These are phyloP conservation scores for Cosmopolites sordidus DNA, from an alignment of 2,888 invertebrate genomes.

Conservation along the genomic window DNA sequence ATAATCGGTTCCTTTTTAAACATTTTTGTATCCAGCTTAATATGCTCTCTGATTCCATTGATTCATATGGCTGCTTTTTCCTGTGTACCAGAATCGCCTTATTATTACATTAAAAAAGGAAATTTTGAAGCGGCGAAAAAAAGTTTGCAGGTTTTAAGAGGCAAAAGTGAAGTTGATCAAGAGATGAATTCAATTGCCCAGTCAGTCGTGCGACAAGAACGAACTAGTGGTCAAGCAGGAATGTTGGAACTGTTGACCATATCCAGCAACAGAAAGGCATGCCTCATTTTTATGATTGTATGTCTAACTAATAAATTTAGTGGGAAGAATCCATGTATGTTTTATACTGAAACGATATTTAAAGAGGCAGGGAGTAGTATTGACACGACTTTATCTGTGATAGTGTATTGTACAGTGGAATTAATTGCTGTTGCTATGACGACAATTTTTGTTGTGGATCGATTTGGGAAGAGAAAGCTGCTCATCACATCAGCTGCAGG, in stretches of 20 bases:
- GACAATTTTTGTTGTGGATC: conserved; percentile 56
- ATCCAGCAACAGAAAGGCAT: conserved; percentile 58
- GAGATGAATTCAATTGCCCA: conserved; percentile 45
- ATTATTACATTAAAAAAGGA: conserved; percentile 48
- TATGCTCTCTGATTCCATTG: conserved; percentile 57
- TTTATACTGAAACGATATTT: conserved; percentile 63
- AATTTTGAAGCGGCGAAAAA: conserved; percentile 49
- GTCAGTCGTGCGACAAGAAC: conserved; percentile 46
- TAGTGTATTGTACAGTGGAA: conserved; percentile 57
- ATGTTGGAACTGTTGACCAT: conserved; percentile 53
- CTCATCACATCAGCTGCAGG: conserved; percentile 54
- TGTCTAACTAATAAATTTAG: conserved; percentile 61
- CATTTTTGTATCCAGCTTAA: conserved; percentile 53
- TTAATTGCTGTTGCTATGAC: conserved; percentile 52
- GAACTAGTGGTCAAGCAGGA: conserved; percentile 49
- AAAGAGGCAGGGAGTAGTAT: conserved; percentile 48
- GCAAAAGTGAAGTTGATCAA: conserved; percentile 51
- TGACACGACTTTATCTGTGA: conserved; percentile 54
- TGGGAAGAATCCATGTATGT: conserved; percentile 60
- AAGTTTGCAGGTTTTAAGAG: conserved; percentile 58
- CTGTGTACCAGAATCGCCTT: conserved; percentile 65
- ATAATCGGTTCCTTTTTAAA: conserved; percentile 58
- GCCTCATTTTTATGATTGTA: conserved; percentile 57
- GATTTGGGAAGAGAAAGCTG: conserved; percentile 60
- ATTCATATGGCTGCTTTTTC: conserved; percentile 56